Conservation (phyloP, 1,140 invertebrate genomes). For the Hesperophylax magnus region DNA sequence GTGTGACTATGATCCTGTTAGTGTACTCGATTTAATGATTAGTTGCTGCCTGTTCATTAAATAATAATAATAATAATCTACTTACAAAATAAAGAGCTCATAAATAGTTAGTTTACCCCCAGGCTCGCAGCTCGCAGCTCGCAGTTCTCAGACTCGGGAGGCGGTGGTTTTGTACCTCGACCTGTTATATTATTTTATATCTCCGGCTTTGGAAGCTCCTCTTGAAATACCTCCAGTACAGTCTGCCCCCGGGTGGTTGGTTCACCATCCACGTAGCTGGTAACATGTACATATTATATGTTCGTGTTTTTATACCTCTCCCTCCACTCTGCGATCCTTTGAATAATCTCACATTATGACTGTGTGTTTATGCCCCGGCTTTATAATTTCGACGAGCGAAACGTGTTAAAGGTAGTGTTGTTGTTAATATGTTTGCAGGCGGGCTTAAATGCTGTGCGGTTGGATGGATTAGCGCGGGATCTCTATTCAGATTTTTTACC, state of each 20-base stretch:
- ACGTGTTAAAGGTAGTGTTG: conserved; percentile 55
- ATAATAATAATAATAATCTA: too few relatives aligned
- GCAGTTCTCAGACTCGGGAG: background rate
- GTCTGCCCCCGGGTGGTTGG: conserved; percentile 8
- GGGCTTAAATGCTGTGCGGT: conserved; percentile 42
- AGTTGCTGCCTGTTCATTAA: too few relatives aligned
- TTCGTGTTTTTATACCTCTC: conserved; percentile 25
- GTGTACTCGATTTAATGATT: too few relatives aligned
- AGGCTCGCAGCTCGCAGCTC: too few relatives aligned
- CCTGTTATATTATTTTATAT: background rate
- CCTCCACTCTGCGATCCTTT: conserved; percentile 36
- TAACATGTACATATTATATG: background rate
- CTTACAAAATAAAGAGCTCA: too few relatives aligned
- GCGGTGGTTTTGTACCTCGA: background rate
- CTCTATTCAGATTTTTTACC: conserved; percentile 29
- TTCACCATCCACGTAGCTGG: background rate
- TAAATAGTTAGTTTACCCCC: too few relatives aligned
- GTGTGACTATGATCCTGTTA: too few relatives aligned
- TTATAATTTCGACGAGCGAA: conserved; percentile 53
- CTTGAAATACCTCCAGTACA: conserved; percentile 9
- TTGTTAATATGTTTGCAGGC: conserved; percentile 56
- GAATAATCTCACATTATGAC: conserved; percentile 42
- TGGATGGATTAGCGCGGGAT: conserved; percentile 6
- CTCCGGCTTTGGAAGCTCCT: conserved; percentile 27
- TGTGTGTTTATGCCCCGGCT: conserved; percentile 42